phyloP scores from a whole-genome alignment of 92 coral and sea anemone species.

The Blastomussa wellsi region DNA sequence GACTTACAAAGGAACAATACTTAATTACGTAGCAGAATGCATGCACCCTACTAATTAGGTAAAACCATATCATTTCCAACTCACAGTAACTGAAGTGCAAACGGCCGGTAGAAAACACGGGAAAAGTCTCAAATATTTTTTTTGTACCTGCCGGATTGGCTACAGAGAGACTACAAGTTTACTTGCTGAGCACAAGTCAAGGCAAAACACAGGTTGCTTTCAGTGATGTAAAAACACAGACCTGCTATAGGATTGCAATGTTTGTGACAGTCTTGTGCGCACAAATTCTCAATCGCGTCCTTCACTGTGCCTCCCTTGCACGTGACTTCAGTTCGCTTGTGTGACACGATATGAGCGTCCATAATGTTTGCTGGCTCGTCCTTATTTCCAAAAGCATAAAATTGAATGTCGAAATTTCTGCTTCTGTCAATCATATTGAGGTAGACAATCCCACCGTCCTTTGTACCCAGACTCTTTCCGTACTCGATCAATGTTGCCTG shows the following conservation, averaged over 20 bases:
- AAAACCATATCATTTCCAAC: too few species aligned
- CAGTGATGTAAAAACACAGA: background rate
- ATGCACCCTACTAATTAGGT: too few species aligned
- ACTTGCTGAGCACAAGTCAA: too few species aligned
- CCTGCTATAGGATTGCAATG: slow-evolving; percentile 22
- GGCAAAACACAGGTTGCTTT: too few species aligned
- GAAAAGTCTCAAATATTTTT: too few species aligned
- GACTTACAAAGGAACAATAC: too few species aligned
- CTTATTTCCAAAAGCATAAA: slow-evolving; percentile 36
- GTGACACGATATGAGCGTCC: slow-evolving; percentile 29
- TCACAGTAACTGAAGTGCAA: too few species aligned
- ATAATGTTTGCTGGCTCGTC: slow-evolving; percentile 25
- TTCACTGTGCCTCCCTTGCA: slow-evolving; percentile 16
- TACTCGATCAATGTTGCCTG: slow-evolving; percentile 19
- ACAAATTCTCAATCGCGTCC: slow-evolving; percentile 8
- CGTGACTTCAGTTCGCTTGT: slow-evolving; percentile 23
- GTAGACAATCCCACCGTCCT: slow-evolving; percentile 7
- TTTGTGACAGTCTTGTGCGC: slow-evolving; percentile 12
- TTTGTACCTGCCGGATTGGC: too few species aligned
- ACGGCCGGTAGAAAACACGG: too few species aligned
- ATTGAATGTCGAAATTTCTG: slow-evolving; percentile 6
- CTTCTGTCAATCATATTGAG: slow-evolving; percentile 18
- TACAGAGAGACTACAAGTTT: too few species aligned
- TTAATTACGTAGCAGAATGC: too few species aligned
- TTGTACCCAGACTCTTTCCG: slow-evolving; percentile 17